Conservation (phyloP, 2,797 vertebrate genomes). For the Choloepus didactylus region DNA sequence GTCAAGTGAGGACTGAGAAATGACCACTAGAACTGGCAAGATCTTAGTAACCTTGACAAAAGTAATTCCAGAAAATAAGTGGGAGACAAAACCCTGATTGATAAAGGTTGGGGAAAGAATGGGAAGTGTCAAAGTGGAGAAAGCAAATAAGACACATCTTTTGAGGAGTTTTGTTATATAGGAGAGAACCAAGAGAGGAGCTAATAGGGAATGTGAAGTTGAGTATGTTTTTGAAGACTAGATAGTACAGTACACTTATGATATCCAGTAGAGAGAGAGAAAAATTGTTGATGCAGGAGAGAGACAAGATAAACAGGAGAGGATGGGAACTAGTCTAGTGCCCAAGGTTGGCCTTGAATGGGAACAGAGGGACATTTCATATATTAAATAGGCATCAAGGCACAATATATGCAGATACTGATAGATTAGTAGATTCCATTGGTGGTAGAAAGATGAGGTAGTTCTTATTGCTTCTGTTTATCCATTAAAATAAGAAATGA, state of each 20-base stretch:
- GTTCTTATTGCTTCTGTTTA: conserved; percentile 31
- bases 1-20: conserved; percentile 1
- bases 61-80: conserved; percentile 30
- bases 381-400: conserved; percentile 11
- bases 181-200: neutral
- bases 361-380: conserved; percentile 23
- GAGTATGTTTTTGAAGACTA: neutral
- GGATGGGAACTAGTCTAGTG: neutral
- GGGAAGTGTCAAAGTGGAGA: neutral
- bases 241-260: neutral
- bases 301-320: neutral
- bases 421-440: conserved; percentile 1
- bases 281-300: neutral
- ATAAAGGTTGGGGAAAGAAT: conserved; percentile 13
- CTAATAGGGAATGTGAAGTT: conserved; percentile 15
- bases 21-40: neutral
- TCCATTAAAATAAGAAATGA: conserved; percentile 47
- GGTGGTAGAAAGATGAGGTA: neutral
- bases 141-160: conserved; percentile 29
- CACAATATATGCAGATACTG: neutral
- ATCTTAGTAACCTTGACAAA: conserved; percentile 20
- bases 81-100: neutral
- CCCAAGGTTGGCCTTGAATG: neutral
- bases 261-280: neutral
- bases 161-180: neutral